Conservation (phyloP, 2,113 vertebrate species). For the Bombycilla garrulus region DNA sequence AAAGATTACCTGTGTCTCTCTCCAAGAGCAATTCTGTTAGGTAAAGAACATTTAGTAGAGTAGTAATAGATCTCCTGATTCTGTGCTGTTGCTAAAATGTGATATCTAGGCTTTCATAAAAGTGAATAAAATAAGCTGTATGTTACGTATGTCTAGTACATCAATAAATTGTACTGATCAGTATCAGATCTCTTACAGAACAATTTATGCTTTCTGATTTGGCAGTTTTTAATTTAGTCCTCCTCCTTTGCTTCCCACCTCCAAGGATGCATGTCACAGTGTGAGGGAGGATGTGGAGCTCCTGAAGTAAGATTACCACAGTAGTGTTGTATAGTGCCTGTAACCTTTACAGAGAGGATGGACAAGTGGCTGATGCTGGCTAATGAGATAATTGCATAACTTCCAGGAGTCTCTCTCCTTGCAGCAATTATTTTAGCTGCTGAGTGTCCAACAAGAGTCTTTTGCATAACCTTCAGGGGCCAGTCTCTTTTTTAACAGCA, state of each 20-base stretch:
- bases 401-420: background rate
- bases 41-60: background rate
- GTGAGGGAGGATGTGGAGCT: background rate
- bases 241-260: slow-evolving; percentile 23
- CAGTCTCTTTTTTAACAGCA: background rate
- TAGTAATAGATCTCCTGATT: background rate
- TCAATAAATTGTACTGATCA: background rate
- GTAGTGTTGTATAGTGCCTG: background rate
- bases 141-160: background rate
- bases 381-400: background rate
- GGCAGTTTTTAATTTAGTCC: slow-evolving; percentile 44
- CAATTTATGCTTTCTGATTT: background rate
- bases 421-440: background rate
- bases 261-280: background rate
- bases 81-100: background rate
- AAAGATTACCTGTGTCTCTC: background rate
- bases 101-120: background rate
- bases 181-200: background rate
- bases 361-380: background rate
- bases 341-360: background rate
- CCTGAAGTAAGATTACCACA: background rate
- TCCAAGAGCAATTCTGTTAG: background rate
- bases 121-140: background rate
- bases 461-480: background rate
- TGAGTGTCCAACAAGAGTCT: background rate